A percentile compares a stretch with the other conserved stretches of the same genome.
These are phyloP conservation scores for Limenitis camilla DNA, from an alignment of 2,888 invertebrate species.

Conservation along the genomic window DNA sequence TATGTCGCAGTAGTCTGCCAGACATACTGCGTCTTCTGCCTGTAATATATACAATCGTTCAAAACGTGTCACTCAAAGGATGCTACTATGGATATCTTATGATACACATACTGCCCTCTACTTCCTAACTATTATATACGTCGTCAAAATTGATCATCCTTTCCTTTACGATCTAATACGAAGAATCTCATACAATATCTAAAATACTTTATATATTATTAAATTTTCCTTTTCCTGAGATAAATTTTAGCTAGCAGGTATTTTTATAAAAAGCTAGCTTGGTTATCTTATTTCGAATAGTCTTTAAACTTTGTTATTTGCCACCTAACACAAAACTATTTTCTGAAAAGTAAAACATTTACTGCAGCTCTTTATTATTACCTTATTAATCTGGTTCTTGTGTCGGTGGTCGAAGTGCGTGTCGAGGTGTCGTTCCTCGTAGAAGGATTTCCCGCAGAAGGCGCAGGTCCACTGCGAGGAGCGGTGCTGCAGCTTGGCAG, in stretches of 20 bases:
- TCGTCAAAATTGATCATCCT: too few species aligned
- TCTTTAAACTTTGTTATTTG: too few species aligned
- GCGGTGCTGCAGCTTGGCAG: constrained; percentile 88
- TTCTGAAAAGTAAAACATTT: background rate
- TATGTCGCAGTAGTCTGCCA: constrained; percentile 96
- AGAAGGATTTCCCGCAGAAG: constrained; percentile 92
- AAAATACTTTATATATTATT: too few species aligned
- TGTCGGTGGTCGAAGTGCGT: constrained; percentile 92
- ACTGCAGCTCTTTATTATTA: too few species aligned
- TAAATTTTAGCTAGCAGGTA: too few species aligned
- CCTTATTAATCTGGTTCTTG: constrained; percentile 88
- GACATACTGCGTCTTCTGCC: constrained; percentile 94
- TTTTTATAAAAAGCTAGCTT: too few species aligned
- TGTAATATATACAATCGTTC: constrained; percentile 40
- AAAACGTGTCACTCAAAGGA: background rate
- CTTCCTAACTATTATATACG: too few species aligned
- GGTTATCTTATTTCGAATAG: too few species aligned
- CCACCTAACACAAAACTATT: background rate
- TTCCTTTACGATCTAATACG: too few species aligned
- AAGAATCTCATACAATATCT: too few species aligned
- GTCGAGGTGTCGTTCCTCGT: constrained; percentile 90
- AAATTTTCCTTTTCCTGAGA: too few species aligned
- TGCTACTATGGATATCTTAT: background rate
- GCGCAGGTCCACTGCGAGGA: constrained; percentile 94
- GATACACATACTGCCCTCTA: too few species aligned